Evolutionary conservation across 2,888 invertebrate species (phyloP), one percentile per base, ranked within the genome.

Genomic region (Drosophila tanythrix): DNA sequence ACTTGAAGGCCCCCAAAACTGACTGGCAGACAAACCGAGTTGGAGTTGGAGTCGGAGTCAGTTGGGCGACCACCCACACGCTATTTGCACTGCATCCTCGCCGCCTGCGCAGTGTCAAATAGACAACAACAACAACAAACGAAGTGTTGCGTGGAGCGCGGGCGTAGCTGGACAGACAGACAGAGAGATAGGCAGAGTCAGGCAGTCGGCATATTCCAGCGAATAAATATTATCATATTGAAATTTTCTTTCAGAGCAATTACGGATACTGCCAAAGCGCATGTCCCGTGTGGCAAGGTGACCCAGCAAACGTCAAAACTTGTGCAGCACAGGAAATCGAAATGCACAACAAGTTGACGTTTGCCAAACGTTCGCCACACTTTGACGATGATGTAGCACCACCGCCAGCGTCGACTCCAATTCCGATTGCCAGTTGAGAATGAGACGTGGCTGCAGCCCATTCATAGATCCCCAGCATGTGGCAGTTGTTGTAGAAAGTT

Each of bases 221-320:
- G 84, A 84, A 88, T 89, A 88, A 88, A 88, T 89, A 88, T 89
- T 88, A 88, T 88, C 88, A 88, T 88, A 88, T 88, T 88, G 88
- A 88, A 88, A 88, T 88, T 88, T 85, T 83, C 63, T 64, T 71
- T 84, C 74, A 77, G 76, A 82, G 88, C 88, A 89, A 88, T 88
- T 88, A 88, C 88, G 88, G 83, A 80, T 89, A 68, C 85, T 75
- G 73, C 76, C 79, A 70, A 48, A 64, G 62, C 57, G 38, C 31
- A 35, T 33, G 31, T 11, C 60, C 35, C 40, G 65, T 51, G 66
- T 59, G 66, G 73, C 72, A 79, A 81, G 79, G 74, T 81, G 82
- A 79, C 82, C 76, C 76, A 72, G 81, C 83, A 83, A 75, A 83
- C 85, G 81, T 87, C 86, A 86, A 83, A 79, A 67, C 56, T 66